Conservation (phyloP, 1,140 invertebrate genomes). For the Macrobrachium rosenbergii region DNA sequence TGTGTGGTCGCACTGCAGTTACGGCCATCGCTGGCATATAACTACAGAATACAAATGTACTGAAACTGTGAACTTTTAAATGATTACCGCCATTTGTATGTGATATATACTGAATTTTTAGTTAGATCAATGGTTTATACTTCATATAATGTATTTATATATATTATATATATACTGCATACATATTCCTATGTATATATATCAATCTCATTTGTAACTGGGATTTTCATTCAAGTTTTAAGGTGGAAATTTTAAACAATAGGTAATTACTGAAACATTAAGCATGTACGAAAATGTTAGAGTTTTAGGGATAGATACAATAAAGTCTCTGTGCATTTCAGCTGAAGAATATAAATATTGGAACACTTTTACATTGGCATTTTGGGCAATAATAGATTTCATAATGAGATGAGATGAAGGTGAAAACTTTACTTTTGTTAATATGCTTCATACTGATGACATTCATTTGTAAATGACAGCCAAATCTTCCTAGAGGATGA, state of each 20-base stretch:
- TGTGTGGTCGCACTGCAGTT: slow-evolving; percentile 22
- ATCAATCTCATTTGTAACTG: slow-evolving; percentile 48
- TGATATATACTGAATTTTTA: no score
- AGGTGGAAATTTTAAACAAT: slow-evolving; percentile 47
- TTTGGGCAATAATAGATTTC: slow-evolving; percentile 39
- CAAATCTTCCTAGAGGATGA: neutral
- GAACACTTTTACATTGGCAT: slow-evolving; percentile 50
- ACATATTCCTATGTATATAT: slow-evolving; percentile 50
- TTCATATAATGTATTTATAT: slow-evolving; percentile 23
- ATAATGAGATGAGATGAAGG: slow-evolving; percentile 39
- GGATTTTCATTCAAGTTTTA: slow-evolving; percentile 43
- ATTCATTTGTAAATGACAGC: slow-evolving; percentile 23
- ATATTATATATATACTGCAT: slow-evolving; percentile 34
- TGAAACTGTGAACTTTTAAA: slow-evolving; percentile 35
- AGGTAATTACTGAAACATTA: slow-evolving; percentile 50
- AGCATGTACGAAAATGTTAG: slow-evolving; percentile 54
- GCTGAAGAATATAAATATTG: slow-evolving; percentile 53
- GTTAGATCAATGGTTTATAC: slow-evolving; percentile 46
- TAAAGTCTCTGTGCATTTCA: slow-evolving; percentile 39
- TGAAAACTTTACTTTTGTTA: neutral
- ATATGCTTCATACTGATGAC: neutral
- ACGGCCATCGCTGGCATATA: slow-evolving; percentile 1
- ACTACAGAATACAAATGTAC: slow-evolving; percentile 34
- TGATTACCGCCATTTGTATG: slow-evolving; percentile 26
- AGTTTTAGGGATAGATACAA: slow-evolving; percentile 40